A percentile compares a stretch with the other conserved stretches of the same genome.
These are phyloP conservation scores for Atherinomorus stipes DNA, from an alignment of 2,113 vertebrate species.

Conservation along the genomic window DNA sequence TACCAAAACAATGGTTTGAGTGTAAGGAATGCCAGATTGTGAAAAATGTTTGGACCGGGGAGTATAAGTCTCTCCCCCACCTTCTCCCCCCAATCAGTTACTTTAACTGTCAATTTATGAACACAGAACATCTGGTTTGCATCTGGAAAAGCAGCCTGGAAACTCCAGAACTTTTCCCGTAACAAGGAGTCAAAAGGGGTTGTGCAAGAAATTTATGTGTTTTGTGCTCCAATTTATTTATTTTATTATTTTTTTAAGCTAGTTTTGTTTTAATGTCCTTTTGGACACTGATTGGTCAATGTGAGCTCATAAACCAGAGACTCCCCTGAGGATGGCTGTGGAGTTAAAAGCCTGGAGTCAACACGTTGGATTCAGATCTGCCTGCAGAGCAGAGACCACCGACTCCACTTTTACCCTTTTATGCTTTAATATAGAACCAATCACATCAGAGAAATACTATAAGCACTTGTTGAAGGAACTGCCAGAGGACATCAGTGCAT, in stretches of 20 bases:
- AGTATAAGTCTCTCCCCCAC: accelerated
- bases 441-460: too few species aligned
- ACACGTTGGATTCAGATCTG: slow-evolving; percentile 22
- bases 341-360: slow-evolving; percentile 18
- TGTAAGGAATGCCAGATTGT: slow-evolving; percentile 21
- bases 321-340: not conserved
- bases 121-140: slow-evolving; percentile 69
- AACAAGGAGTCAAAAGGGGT: slow-evolving; percentile 19
- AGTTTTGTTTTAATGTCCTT: not conserved
- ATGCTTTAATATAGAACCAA: not conserved
- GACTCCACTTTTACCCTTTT: not conserved
- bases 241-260: not conserved
- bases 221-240: not conserved
- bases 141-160: slow-evolving; percentile 51
- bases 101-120: slow-evolving; percentile 24
- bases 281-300: slow-evolving; percentile 10
- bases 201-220: slow-evolving; percentile 19
- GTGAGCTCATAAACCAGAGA: not conserved
- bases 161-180: slow-evolving; percentile 60
- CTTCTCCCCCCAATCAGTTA: not conserved
- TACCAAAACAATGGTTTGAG: not conserved
- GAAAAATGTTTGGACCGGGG: slow-evolving; percentile 23
- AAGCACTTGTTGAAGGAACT: not conserved
- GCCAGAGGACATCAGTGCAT: slow-evolving; percentile 5
- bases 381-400: slow-evolving; percentile 34